Evolutionary conservation across 2,113 vertebrate species (phyloP).

Genomic region (Pungitius pungitius): DNA sequence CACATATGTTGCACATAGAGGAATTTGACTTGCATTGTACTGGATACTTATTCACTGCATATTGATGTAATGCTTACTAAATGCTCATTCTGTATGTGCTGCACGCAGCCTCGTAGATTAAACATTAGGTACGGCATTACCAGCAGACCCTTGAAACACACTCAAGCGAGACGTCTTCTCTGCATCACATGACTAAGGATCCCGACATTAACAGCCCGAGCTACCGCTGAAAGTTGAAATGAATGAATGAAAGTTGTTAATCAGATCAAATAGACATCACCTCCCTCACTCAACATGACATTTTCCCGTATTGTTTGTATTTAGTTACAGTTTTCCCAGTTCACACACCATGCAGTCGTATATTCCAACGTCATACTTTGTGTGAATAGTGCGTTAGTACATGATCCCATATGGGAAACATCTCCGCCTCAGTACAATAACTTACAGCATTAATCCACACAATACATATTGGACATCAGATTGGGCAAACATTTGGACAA

Average conservation of each 20-base stretch:
- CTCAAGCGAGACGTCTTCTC: not conserved
- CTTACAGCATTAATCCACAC: not conserved
- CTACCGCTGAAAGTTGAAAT: no score
- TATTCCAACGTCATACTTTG: not conserved
- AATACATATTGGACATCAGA: not conserved
- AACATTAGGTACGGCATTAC: no score
- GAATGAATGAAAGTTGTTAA: not conserved
- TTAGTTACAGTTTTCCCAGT: not conserved
- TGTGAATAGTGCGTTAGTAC: not conserved
- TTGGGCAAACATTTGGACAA: constrained; percentile 9
- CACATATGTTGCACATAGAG: no score
- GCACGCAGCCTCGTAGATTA: no score
- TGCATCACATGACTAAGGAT: not conserved
- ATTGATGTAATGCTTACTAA: not conserved
- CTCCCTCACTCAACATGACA: not conserved
- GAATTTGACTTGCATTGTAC: no score
- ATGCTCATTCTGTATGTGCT: no score
- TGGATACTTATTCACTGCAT: not conserved
- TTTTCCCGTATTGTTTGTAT: not conserved
- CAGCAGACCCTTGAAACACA: not conserved
- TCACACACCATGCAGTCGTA: not conserved
- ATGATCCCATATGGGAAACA: not conserved
- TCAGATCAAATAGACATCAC: no score
- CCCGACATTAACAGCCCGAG: not conserved
- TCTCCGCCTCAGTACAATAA: not conserved